These are phyloP conservation scores for Syrphus vitripennis DNA, from an alignment of 2,888 invertebrate genomes.

Conservation along the genomic window DNA sequence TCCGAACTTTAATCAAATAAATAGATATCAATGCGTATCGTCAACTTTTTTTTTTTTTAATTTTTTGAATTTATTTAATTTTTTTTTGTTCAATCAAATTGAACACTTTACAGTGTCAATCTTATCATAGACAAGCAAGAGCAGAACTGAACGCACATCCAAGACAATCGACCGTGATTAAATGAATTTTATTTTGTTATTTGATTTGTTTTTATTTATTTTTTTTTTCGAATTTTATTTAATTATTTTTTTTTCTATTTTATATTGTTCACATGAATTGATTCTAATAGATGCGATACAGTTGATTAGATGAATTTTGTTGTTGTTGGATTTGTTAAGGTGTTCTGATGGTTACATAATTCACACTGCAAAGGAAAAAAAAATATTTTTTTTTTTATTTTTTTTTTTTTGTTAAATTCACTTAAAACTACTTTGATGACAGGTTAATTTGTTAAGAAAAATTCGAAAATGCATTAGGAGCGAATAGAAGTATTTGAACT, in stretches of 20 bases:
- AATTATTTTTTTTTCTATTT: constrained; percentile 31
- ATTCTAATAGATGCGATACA: constrained; percentile 42
- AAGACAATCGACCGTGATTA: constrained; percentile 54
- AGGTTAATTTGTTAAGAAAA: constrained; percentile 54
- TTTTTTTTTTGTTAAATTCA: background rate
- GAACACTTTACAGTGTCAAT: constrained; percentile 34
- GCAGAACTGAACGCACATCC: constrained; percentile 33
- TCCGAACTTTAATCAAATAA: constrained; percentile 45
- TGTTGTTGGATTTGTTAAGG: background rate
- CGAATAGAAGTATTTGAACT: constrained; percentile 21
- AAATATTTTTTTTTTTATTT: background rate
- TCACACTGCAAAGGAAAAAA: constrained; percentile 28
- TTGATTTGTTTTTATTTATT: constrained; percentile 39
- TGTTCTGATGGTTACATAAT: constrained; percentile 51
- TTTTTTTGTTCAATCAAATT: constrained; percentile 38
- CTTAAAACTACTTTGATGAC: constrained; percentile 40
- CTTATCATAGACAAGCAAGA: constrained; percentile 54
- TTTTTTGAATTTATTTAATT: constrained; percentile 6
- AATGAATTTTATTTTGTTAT: constrained; percentile 36
- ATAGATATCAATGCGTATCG: constrained; percentile 12
- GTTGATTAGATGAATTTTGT: constrained; percentile 2
- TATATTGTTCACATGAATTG: constrained; percentile 55
- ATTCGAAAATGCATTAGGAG: constrained; percentile 44
- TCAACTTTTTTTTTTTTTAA: constrained; percentile 16
- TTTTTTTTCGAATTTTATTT: constrained; percentile 44